Base-by-base conservation (phyloP, 2,113 vertebrate species). In the Haliaeetus leucogaster region DNA sequence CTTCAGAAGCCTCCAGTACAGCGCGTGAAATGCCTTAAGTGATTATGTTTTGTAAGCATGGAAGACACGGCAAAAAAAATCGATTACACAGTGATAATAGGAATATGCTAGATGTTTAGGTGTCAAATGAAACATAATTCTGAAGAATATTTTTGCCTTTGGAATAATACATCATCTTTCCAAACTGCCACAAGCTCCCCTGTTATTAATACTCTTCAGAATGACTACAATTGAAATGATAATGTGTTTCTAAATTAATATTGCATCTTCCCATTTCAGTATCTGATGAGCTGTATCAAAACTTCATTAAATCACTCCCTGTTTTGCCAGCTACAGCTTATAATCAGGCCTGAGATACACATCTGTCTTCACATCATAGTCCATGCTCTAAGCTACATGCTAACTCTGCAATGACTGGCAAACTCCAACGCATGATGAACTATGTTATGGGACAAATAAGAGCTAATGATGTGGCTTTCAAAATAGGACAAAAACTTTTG, bases 211-310 rank as follows among this genome's bases (percentile, higher is more conserved):
- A 87, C 93, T 89, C 93, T 47, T 38, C 78, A 89, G 94, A 97
- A 95, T 48, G 22, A 94, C 92, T 86, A 96, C 96, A 97, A 97
- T 95, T 95, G 95, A 96, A 97, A 96, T 80, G 83, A 97, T 97
- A 97, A 97, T 96, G 95, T 65, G 45, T 88, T 95, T 82, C 96
- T 95, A 96, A 98, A 98, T 97, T 97, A 97, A 97, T 97, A 97
- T 86, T 93, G 96, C 95, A 90, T 93, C 95, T 97, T 93, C 86
- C 91, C 90, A 94, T 97, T 97, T 90, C 95, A 21, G 96, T 76
- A 97, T 97, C 96, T 97, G 97, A 98, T 96, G 96, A 97, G 96
- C 97, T 97, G 95, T 96, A 97, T 96, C 97, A 97, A 97, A 97
- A 97, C 97, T 97, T 96, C 97, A 97, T 98, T 97, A 97, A 97